Evolutionary conservation across 2,797 vertebrate genomes (phyloP).

Genomic region (Premnoplex brunnescens): DNA sequence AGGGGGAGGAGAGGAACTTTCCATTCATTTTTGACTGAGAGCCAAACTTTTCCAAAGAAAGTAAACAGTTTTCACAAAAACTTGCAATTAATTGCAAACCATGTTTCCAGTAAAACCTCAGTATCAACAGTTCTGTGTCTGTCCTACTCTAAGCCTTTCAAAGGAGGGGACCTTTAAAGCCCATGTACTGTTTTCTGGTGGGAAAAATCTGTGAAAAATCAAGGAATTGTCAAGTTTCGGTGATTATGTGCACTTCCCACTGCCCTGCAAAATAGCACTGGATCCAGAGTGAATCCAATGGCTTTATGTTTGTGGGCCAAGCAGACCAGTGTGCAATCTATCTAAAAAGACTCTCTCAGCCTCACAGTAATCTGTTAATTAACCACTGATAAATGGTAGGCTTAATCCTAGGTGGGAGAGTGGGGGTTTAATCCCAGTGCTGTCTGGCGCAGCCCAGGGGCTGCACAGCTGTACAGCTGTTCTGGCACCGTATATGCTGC

Average conservation of each 20-base stretch:
- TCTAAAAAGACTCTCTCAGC: neutral
- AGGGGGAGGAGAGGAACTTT: neutral
- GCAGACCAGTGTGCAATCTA: neutral
- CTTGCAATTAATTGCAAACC: neutral
- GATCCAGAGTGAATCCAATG: neutral
- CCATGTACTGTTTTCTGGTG: neutral
- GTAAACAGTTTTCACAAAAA: slow-evolving; percentile 10
- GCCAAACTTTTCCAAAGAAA: slow-evolving; percentile 22
- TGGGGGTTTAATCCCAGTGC: neutral
- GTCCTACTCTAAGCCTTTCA: neutral
- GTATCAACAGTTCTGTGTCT: neutral
- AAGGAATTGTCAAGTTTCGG: neutral
- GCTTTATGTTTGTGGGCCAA: neutral
- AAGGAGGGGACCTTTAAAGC: neutral
- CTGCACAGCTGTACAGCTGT: neutral
- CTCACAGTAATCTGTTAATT: slow-evolving; percentile 31
- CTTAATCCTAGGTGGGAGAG: neutral
- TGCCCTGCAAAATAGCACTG: accelerated
- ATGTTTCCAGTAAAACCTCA: neutral
- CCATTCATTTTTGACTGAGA: neutral
- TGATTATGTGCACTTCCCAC: neutral
- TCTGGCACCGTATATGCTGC: neutral
- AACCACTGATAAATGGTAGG: neutral
- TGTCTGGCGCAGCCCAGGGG: accelerated
- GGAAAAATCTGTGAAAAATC: slow-evolving; percentile 32